These are phyloP conservation scores for Pteronura brasiliensis DNA, from an alignment of 2,113 vertebrate genomes.

Conservation along the genomic window DNA sequence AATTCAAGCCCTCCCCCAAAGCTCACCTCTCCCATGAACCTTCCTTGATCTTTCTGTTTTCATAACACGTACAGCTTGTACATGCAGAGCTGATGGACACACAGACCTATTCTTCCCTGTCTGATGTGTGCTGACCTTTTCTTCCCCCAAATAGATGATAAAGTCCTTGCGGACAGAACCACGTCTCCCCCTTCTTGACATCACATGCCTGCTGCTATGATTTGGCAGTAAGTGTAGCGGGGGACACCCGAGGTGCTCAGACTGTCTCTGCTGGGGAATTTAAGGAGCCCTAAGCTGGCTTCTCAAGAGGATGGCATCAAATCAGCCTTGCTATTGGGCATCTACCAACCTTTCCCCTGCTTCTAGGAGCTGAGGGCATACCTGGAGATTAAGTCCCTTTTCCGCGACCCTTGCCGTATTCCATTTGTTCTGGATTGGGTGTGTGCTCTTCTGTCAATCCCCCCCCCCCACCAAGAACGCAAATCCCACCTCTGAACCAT, in stretches of 20 bases:
- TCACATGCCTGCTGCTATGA: not conserved
- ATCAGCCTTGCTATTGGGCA: not conserved
- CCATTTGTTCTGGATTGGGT: not conserved
- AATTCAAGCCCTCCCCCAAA: not conserved
- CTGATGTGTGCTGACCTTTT: not conserved
- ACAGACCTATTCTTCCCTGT: not conserved
- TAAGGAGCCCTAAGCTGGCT: not conserved
- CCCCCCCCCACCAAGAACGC: not conserved
- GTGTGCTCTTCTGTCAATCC: not conserved
- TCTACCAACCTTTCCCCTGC: not conserved
- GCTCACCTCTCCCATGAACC: not conserved
- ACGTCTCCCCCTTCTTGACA: not conserved
- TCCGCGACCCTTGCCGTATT: not conserved
- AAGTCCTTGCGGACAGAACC: not conserved
- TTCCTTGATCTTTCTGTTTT: not conserved
- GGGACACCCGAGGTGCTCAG: not conserved
- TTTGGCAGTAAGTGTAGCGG: not conserved
- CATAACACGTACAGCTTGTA: not conserved
- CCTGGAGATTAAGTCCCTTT: not conserved
- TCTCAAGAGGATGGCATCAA: not conserved
- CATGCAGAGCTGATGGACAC: not conserved
- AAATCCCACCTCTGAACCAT: not conserved
- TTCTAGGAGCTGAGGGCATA: not conserved
- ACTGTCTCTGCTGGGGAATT: not conserved
- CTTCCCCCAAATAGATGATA: not conserved